These are phyloP conservation scores for Chalcis sispes DNA, from an alignment of 2,888 invertebrate genomes.

Conservation along the genomic window DNA sequence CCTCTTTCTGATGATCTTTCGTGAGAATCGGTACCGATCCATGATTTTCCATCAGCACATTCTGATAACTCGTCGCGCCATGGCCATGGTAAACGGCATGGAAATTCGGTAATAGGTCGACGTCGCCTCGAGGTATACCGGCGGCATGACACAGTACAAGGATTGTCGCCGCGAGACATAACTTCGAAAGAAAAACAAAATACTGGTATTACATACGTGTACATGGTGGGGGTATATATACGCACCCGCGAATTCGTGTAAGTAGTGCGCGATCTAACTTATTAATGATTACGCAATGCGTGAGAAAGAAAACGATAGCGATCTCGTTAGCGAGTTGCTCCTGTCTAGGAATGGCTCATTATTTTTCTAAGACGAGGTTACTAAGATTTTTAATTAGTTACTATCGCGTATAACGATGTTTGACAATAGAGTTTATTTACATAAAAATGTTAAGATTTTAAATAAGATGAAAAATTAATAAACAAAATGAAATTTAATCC, in stretches of 20 bases:
- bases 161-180: constrained; percentile 60
- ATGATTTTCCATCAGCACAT: constrained; percentile 67
- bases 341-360: constrained; percentile 33
- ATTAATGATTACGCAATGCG: constrained; percentile 37
- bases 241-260: no score
- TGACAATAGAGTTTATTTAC: constrained; percentile 17
- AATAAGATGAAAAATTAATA: no score
- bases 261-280: not conserved
- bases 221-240: no score
- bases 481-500: no score
- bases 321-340: constrained; percentile 33
- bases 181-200: constrained; percentile 62
- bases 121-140: constrained; percentile 15
- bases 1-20: not conserved
- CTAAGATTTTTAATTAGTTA: constrained; percentile 29
- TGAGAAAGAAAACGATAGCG: constrained; percentile 37
- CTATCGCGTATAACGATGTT: not conserved
- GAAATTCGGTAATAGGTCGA: constrained; percentile 63
- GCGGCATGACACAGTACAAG: constrained; percentile 62
- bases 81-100: constrained; percentile 68
- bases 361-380: constrained; percentile 11
- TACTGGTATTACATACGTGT: no score
- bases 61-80: constrained; percentile 72
- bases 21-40: constrained; percentile 63
- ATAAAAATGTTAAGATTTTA: not conserved